Conservation (phyloP, 2,113 vertebrate genomes). For the Guaruba guarouba region DNA sequence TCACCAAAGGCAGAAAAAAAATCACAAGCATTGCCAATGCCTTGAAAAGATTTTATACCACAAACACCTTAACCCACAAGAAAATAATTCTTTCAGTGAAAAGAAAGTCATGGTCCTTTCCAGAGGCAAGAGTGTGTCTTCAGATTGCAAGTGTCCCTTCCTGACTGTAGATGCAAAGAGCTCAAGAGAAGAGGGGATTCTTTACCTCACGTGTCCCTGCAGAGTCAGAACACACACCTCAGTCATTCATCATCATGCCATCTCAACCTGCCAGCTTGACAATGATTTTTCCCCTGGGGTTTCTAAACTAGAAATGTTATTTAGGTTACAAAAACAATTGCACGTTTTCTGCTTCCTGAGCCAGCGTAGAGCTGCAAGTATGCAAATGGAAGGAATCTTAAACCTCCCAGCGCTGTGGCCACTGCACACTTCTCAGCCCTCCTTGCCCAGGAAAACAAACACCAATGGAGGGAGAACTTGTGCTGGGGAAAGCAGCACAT, state of each 20-base stretch:
- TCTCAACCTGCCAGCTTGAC: constrained; percentile 39
- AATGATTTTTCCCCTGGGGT: constrained; percentile 6
- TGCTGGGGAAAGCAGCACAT: neutral
- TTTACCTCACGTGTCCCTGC: neutral
- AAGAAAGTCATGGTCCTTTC: neutral
- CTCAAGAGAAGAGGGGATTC: neutral
- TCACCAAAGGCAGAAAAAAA: neutral
- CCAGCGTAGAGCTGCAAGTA: neutral
- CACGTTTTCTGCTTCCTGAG: constrained; percentile 35
- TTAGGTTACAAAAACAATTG: constrained; percentile 46
- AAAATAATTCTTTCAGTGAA: neutral
- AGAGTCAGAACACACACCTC: constrained; percentile 45
- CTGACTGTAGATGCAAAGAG: neutral
- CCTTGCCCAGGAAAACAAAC: neutral
- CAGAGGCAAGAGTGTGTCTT: neutral
- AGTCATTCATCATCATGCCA: constrained; percentile 49
- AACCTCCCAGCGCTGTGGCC: neutral
- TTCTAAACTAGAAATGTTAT: constrained; percentile 49
- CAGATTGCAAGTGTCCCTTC: neutral
- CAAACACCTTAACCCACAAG: neutral
- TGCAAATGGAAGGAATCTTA: neutral
- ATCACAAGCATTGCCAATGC: neutral
- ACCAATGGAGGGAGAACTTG: neutral
- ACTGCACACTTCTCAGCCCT: neutral
- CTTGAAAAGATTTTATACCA: neutral